Conservation (phyloP, 2,888 invertebrate genomes). For the Carterocephalus palaemon region DNA sequence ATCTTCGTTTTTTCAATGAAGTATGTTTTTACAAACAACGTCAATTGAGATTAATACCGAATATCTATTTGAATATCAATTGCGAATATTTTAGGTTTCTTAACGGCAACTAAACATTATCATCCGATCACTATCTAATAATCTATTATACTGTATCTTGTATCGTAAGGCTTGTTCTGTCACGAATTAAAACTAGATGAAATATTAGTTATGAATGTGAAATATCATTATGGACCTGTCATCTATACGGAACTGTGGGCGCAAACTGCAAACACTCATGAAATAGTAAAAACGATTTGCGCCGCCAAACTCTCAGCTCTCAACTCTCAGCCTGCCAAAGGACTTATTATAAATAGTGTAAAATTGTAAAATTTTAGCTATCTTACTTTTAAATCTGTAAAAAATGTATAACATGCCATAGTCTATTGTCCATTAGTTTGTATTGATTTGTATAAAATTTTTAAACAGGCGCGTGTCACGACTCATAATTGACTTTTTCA, state of each 20-base stretch:
- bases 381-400: constrained; percentile 17
- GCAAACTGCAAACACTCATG: constrained; percentile 1
- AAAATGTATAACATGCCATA: constrained; percentile 11
- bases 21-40: too few species aligned
- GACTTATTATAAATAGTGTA: constrained; percentile 21
- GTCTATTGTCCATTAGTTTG: constrained; percentile 12
- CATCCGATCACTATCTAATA: too few species aligned
- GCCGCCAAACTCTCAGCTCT: constrained; percentile 7
- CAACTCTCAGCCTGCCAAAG: constrained; percentile 1
- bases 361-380: constrained; percentile 22
- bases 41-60: too few species aligned
- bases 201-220: background rate
- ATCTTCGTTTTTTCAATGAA: too few species aligned
- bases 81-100: too few species aligned
- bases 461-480: constrained; percentile 8
- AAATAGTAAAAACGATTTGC: background rate
- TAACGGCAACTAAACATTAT: too few species aligned
- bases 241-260: background rate
- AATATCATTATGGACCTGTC: constrained; percentile 6
- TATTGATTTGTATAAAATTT: too few species aligned
- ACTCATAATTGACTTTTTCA: constrained; percentile 19
- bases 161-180: background rate
- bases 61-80: too few species aligned
- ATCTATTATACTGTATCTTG: too few species aligned
- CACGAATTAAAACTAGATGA: background rate